Conservation (phyloP, 2,113 vertebrate species). For the Macquaria australasica region DNA sequence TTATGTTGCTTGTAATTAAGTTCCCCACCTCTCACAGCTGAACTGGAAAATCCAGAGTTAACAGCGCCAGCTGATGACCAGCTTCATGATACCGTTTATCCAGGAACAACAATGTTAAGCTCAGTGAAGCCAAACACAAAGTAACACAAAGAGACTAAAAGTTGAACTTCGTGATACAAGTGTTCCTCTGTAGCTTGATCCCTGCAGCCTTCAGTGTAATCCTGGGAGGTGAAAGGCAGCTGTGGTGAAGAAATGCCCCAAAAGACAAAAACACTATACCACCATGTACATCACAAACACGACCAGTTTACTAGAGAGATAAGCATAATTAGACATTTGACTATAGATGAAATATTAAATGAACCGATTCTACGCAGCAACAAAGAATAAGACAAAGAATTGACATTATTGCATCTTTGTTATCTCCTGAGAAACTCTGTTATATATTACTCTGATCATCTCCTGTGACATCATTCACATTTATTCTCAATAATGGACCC, state of each 20-base stretch:
- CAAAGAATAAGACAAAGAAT: neutral
- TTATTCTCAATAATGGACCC: neutral
- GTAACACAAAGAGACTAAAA: too few relatives aligned
- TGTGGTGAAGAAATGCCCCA: neutral
- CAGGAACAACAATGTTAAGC: too few relatives aligned
- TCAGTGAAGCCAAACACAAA: too few relatives aligned
- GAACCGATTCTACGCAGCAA: neutral
- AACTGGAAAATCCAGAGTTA: too few relatives aligned
- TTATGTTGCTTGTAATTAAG: too few relatives aligned
- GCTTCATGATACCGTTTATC: too few relatives aligned
- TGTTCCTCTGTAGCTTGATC: neutral
- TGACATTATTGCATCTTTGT: neutral
- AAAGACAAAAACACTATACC: neutral
- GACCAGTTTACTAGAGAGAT: neutral
- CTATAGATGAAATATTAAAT: neutral
- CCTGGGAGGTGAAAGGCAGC: neutral
- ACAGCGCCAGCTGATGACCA: too few relatives aligned
- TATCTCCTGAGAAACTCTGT: neutral
- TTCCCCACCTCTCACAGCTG: too few relatives aligned
- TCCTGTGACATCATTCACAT: slow-evolving; percentile 3
- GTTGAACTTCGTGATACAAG: too few relatives aligned
- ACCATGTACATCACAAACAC: neutral
- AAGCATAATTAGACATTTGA: too few relatives aligned
- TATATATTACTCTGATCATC: neutral
- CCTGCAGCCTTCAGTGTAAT: slow-evolving; percentile 3